Percentiles rank a stretch among this genome's conserved stretches.
Conservation (phyloP, 2,888 invertebrate genomes). For the Tipula confusa region DNA sequence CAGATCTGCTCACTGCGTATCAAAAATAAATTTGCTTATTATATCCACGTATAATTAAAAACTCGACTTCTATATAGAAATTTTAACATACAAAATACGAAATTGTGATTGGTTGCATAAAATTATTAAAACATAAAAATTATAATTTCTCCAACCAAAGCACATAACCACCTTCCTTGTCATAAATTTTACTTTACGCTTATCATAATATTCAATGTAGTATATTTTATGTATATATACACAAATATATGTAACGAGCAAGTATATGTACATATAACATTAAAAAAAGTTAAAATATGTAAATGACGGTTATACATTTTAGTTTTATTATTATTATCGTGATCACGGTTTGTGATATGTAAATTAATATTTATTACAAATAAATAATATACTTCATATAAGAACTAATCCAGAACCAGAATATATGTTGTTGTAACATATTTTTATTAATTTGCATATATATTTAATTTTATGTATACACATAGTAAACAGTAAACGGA, state of each 20-base stretch:
- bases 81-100: not conserved
- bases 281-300: not conserved
- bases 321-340: not conserved
- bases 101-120: not conserved
- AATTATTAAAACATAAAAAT: not conserved
- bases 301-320: slow-evolving; percentile 25
- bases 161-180: slow-evolving; percentile 15
- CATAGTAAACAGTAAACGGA: not conserved
- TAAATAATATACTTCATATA: not conserved
- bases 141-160: slow-evolving; percentile 12
- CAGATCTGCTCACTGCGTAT: not conserved
- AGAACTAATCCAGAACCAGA: not conserved
- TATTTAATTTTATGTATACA: no score
- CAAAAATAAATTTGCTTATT: not conserved
- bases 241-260: not conserved
- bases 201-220: no score
- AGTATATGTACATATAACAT: not conserved
- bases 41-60: not conserved
- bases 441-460: not conserved
- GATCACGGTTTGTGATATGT: slow-evolving; percentile 12
- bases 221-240: not conserved
- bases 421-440: slow-evolving; percentile 7
- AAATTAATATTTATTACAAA: slow-evolving; percentile 20
- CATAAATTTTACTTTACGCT: not conserved
- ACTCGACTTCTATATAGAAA: not conserved